phyloP scores from a whole-genome alignment of 2,113 vertebrate species.

The Pseudonaja textilis region DNA sequence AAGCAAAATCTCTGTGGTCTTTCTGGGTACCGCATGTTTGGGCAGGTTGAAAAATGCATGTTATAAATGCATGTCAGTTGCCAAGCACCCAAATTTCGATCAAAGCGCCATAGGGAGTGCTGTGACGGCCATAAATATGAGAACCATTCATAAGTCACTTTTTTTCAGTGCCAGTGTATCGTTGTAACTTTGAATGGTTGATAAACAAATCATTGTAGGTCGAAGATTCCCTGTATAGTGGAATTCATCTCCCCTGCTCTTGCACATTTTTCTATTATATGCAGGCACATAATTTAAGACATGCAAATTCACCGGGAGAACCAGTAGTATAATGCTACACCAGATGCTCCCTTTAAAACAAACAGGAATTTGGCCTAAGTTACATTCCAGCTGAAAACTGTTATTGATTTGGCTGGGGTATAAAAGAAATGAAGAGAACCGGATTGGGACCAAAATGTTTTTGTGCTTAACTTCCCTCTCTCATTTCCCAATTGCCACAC shows the following conservation, averaged over 20 bases:
- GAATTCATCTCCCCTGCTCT: background rate
- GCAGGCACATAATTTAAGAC: background rate
- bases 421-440: background rate
- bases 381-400: background rate
- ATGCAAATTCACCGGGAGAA: too few species aligned
- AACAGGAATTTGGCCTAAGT: background rate
- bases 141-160: background rate
- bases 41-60: background rate
- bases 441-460: background rate
- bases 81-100: background rate
- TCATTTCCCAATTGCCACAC: background rate
- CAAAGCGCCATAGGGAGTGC: background rate
- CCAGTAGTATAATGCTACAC: background rate
- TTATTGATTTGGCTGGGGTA: background rate
- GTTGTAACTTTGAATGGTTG: background rate
- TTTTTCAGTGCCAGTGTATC: background rate
- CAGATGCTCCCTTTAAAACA: background rate
- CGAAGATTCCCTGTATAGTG: background rate
- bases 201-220: background rate
- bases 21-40: background rate
- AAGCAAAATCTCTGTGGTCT: rapidly evolving
- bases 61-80: background rate
- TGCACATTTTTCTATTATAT: background rate
- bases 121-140: background rate
- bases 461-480: background rate